phyloP scores from a whole-genome alignment of 2,797 vertebrate species.

The Hydrocynus forskahlii region DNA sequence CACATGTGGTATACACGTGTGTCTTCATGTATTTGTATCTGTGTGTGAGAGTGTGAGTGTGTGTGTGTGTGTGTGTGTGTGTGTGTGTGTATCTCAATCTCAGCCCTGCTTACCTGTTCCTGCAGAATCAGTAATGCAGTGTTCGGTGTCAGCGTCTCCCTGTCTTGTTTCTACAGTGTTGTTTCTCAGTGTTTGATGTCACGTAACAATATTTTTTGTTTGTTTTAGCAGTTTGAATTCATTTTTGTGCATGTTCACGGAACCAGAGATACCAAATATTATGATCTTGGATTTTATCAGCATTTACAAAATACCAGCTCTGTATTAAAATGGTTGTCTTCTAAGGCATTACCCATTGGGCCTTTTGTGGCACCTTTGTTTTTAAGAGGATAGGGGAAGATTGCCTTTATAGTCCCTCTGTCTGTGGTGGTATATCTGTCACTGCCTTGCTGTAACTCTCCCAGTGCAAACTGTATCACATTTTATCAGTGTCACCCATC shows the following conservation, averaged over 20 bases:
- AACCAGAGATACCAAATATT: too few species aligned
- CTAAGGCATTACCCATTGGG: too few species aligned
- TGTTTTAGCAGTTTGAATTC: not conserved
- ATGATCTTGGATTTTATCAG: too few species aligned
- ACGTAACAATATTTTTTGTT: not conserved
- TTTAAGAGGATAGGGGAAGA: too few species aligned
- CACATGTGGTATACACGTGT: not conserved
- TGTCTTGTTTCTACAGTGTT: not conserved
- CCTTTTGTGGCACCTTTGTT: too few species aligned
- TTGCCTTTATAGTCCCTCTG: too few species aligned
- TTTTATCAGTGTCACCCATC: not conserved
- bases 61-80: too few species aligned
- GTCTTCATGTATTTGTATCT: conserved; percentile 46
- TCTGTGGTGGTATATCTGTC: too few species aligned
- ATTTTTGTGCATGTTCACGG: not conserved
- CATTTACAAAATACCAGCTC: too few species aligned
- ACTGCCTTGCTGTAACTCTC: too few species aligned
- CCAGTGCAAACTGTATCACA: not conserved
- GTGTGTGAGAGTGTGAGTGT: too few species aligned
- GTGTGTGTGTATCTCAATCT: conserved; percentile 39
- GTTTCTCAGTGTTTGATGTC: not conserved
- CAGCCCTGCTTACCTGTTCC: conserved; percentile 26
- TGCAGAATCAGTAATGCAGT: conserved; percentile 18
- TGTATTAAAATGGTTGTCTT: too few species aligned
- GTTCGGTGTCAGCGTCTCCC: conserved; percentile 32